Base-by-base conservation (phyloP, 2,113 vertebrate genomes). In the Antennarius striatus region DNA sequence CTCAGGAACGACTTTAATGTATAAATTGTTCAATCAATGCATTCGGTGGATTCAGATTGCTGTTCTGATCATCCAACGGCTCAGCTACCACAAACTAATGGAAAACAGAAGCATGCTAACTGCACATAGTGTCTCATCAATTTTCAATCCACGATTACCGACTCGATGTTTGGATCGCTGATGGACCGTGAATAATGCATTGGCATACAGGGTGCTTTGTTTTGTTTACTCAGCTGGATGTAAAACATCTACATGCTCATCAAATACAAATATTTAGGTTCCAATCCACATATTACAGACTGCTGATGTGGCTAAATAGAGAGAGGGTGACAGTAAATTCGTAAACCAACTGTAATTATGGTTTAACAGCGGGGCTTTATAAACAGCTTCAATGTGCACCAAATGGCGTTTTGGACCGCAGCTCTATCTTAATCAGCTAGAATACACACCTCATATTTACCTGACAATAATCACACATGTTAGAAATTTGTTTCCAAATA, bases 1-100 rank as follows among this genome's bases (percentile, higher is more conserved):
- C 75, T 89, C 81, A 74, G 62, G 67, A 45, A 68, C 71, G 73
- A 76, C 81, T 88, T 87, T 84, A 88, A 84, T 88, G 78, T 87
- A 86, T 72, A 88, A 87, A 90, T 83, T 88, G 84, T 84, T 87
- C 89, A 87, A 86, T 92, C 86, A 79, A 56, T 12, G 56, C 71
- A 78, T 80, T 89, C 77, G 75, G 77, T 68, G 75, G 76, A 75
- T 77, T 82, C 77, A 71, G 68, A 87, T 89, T 79, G 84, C 77
- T 64, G 75, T 79, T 82, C 71, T 86, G 85, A 86, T 90, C 81
- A 79, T 59, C 83, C 80, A 69, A 83, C 64, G 74, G 83, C 75
- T 76, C 82, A 79, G 79, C 81, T 67, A 75, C 63, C 72, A 59
- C 75, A 74, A 82, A 80, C 69, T 87, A 89, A 88, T 89, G 84